A percentile compares a stretch with the other conserved stretches of the same genome.
Evolutionary conservation across 2,113 vertebrate species (phyloP).

Genomic region (Platysternon megacephalum): DNA sequence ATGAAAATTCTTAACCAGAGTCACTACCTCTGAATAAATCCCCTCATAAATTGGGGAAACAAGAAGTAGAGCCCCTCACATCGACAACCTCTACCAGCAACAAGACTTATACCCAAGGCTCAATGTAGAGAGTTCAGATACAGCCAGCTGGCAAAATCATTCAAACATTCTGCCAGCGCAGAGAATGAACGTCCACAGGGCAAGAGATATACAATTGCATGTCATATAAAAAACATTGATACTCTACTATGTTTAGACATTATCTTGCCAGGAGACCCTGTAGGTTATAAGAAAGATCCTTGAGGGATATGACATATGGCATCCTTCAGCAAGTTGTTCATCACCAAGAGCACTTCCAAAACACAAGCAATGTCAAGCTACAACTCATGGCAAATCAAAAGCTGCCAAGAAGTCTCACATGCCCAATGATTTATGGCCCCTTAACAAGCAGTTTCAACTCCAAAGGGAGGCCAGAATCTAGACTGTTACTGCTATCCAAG

Average conservation of each 20-base stretch:
- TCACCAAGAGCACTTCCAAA: not conserved
- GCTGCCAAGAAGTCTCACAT: not conserved
- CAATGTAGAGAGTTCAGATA: not conserved
- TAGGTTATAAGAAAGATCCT: not conserved
- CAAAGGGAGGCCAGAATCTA: constrained; percentile 9
- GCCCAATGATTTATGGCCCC: not conserved
- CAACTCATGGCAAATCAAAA: not conserved
- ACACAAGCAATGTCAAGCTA: not conserved
- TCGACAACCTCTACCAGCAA: constrained; percentile 51
- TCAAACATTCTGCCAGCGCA: constrained; percentile 12
- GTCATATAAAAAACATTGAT: not conserved
- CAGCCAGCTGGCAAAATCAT: constrained; percentile 34
- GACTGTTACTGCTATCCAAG: not conserved
- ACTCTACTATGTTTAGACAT: not conserved
- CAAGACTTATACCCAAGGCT: constrained; percentile 41
- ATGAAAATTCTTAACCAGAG: constrained; percentile 62
- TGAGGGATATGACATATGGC: not conserved
- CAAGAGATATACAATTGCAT: not conserved
- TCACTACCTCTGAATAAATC: constrained; percentile 58
- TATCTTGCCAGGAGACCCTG: not conserved
- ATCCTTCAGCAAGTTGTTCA: not conserved
- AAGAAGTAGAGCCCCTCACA: not conserved
- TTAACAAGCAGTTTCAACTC: not conserved
- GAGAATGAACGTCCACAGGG: not conserved
- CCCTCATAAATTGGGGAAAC: constrained; percentile 45